Conservation (phyloP, 2,888 invertebrate species). For the Netelia melanura region DNA sequence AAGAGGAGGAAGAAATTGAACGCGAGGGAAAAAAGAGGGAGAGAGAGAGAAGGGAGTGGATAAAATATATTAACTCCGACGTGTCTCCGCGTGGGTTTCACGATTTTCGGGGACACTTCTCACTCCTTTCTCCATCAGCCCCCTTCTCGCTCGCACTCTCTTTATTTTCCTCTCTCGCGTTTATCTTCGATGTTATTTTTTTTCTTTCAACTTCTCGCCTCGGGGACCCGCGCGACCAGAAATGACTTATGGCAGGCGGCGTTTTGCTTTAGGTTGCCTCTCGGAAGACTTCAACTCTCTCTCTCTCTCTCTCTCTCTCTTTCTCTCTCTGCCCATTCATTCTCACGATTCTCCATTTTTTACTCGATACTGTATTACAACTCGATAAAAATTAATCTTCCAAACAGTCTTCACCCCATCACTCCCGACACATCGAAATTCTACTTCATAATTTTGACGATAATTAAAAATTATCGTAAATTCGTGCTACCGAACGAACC, state of each 20-base stretch:
- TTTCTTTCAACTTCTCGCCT: conserved; percentile 64
- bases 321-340: conserved; percentile 32
- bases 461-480: too few relatives aligned
- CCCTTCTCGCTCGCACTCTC: conserved; percentile 46
- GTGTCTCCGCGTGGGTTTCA: conserved; percentile 77
- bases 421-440: too few relatives aligned
- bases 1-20: conserved; percentile 21
- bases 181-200: conserved; percentile 60
- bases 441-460: too few relatives aligned
- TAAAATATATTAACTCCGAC: conserved; percentile 80
- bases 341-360: conserved; percentile 12
- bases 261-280: conserved; percentile 70
- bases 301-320: conserved; percentile 36
- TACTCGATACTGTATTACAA: not conserved
- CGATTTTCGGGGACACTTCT: conserved; percentile 79
- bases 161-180: conserved; percentile 56
- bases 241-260: conserved; percentile 77
- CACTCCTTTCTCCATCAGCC: conserved; percentile 45
- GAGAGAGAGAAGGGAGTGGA: conserved; percentile 69
- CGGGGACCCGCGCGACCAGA: conserved; percentile 59
- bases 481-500: not conserved
- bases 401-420: not conserved
- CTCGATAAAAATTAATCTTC: not conserved
- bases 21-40: conserved; percentile 46
- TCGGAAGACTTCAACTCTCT: conserved; percentile 50